phyloP scores from a whole-genome alignment of 92 coral and sea anemone genomes.

The Epizoanthus fatuus region DNA sequence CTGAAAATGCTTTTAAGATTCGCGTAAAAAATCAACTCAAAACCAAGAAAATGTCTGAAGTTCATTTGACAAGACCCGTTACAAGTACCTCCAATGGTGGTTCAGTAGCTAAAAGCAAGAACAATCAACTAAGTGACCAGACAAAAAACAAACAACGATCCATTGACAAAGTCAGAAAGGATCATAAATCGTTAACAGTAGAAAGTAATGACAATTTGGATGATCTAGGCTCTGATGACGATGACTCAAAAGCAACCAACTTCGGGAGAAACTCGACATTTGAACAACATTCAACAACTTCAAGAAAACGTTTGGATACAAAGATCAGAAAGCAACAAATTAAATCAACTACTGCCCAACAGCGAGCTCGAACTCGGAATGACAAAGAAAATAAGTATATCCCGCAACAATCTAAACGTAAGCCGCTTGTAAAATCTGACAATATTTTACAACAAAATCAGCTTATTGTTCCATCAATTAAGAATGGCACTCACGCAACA shows the following conservation, averaged over 20 bases:
- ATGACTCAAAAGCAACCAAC: slow-evolving; percentile 1
- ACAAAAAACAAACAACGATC: neutral
- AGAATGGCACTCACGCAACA: neutral
- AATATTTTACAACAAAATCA: neutral
- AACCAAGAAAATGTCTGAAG: neutral
- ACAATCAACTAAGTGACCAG: neutral
- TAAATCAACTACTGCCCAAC: neutral
- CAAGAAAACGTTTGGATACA: neutral
- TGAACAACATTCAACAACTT: neutral
- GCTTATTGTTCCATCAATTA: neutral
- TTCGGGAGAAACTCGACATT: neutral
- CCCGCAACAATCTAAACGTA: no score
- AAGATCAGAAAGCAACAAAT: neutral
- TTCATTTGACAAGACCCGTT: neutral
- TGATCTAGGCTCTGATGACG: slow-evolving; percentile 25
- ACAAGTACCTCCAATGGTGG: neutral
- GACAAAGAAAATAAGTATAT: neutral
- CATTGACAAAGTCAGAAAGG: neutral
- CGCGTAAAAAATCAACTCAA: neutral
- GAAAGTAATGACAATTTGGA: neutral
- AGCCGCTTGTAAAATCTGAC: no score
- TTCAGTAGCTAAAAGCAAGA: neutral
- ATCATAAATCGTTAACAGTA: neutral
- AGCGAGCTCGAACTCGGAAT: neutral
- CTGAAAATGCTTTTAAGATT: neutral